Conservation (phyloP, 2,797 vertebrate species). For the Liasis olivaceus region DNA sequence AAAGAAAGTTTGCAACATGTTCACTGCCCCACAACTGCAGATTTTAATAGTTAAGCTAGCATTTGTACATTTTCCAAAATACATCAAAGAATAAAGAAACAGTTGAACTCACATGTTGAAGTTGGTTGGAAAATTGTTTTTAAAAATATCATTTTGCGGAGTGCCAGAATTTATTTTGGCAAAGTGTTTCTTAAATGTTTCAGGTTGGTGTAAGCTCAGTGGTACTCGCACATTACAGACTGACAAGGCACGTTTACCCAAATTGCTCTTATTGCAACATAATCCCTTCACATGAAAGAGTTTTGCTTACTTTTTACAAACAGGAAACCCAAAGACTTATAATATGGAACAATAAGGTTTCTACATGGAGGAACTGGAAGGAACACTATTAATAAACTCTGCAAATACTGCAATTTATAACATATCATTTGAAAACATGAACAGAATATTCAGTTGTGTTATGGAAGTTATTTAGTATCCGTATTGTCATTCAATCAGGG, state of each 20-base stretch:
- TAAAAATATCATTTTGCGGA: slow-evolving; percentile 60
- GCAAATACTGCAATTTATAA: background rate
- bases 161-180: slow-evolving; percentile 65
- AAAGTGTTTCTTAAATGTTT: slow-evolving; percentile 59
- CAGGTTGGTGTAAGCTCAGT: slow-evolving; percentile 53
- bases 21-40: background rate
- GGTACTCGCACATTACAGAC: slow-evolving; percentile 65
- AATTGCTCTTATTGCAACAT: slow-evolving; percentile 49
- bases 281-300: slow-evolving; percentile 58
- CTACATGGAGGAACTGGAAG: slow-evolving; percentile 5
- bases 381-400: background rate
- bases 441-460: background rate
- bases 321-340: slow-evolving; percentile 39
- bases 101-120: slow-evolving; percentile 9
- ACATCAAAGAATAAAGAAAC: slow-evolving; percentile 10
- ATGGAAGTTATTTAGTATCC: background rate
- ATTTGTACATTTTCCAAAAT: slow-evolving; percentile 32
- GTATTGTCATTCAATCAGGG: background rate
- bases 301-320: slow-evolving; percentile 56
- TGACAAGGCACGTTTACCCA: slow-evolving; percentile 65
- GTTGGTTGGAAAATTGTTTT: slow-evolving; percentile 58
- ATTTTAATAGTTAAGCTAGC: slow-evolving; percentile 19
- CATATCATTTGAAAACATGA: background rate
- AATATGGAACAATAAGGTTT: background rate
- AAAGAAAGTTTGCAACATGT: slow-evolving; percentile 31